Evolutionary conservation across 2,888 invertebrate genomes (phyloP).

Genomic region (Steinernema scapterisci): DNA sequence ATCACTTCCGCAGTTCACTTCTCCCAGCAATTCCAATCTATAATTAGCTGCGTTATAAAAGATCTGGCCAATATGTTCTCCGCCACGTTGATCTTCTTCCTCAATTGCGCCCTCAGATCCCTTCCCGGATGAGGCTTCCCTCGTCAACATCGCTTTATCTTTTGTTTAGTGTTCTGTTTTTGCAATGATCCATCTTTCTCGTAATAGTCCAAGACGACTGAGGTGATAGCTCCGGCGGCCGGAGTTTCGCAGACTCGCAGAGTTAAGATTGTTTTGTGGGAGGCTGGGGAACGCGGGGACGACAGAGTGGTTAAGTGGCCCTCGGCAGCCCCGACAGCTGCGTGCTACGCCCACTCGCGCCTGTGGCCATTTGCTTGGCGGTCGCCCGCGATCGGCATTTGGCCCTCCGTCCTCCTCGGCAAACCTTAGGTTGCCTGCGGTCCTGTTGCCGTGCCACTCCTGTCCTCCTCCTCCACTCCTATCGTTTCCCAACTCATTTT

Average conservation of each 20-base stretch:
- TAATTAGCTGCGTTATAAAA: no score
- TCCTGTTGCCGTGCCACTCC: not conserved
- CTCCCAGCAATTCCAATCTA: no score
- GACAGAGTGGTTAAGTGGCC: constrained; percentile 6
- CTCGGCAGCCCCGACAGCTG: constrained; percentile 24
- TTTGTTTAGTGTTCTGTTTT: constrained; percentile 15
- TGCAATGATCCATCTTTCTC: not conserved
- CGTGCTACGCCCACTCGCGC: constrained; percentile 28
- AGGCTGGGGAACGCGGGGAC: not conserved
- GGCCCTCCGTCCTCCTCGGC: not conserved
- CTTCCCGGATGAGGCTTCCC: not conserved
- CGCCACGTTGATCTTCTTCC: no score
- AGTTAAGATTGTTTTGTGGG: constrained; percentile 20
- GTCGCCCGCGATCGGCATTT: constrained; percentile 22
- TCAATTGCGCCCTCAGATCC: not conserved
- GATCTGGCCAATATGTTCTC: no score
- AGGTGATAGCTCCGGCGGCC: constrained; percentile 16
- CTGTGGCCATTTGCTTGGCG: constrained; percentile 14
- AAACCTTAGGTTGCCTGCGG: constrained; percentile 14
- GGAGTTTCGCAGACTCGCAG: constrained; percentile 1
- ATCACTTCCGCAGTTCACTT: no score
- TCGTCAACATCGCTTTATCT: not conserved
- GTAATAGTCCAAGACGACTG: not conserved
- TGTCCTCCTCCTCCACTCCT: not conserved
- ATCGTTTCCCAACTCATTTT: not conserved